These are phyloP conservation scores for Lampris megalopsis DNA, from an alignment of 2,113 vertebrate species.

Conservation along the genomic window DNA sequence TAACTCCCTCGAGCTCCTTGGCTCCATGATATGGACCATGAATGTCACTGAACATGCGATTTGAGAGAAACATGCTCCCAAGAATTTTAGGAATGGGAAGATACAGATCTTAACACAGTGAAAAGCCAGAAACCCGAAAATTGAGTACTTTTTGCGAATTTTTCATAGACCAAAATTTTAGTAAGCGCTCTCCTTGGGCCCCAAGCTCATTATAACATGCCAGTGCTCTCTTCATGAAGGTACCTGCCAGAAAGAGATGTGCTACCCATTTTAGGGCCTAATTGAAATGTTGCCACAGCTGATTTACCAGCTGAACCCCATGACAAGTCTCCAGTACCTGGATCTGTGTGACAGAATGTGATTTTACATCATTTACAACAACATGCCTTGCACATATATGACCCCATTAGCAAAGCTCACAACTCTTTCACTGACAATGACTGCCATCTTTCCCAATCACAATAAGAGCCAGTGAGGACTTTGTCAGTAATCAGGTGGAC, in stretches of 20 bases:
- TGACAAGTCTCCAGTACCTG: neutral
- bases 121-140: neutral
- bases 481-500: too few relatives aligned
- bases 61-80: neutral
- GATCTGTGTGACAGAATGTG: neutral
- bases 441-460: too few relatives aligned
- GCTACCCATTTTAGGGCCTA: neutral
- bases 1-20: constrained; percentile 39
- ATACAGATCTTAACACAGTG: neutral
- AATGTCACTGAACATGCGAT: constrained; percentile 21
- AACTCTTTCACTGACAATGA: neutral
- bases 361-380: neutral
- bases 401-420: neutral
- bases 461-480: too few relatives aligned
- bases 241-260: neutral
- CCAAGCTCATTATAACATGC: neutral
- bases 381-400: neutral
- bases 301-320: neutral
- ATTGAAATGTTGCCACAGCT: neutral
- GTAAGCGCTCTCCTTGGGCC: too few relatives aligned
- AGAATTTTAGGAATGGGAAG: neutral
- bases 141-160: neutral
- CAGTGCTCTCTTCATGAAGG: neutral
- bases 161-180: neutral
- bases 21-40: constrained; percentile 30